Percentiles rank a stretch among this genome's conserved stretches.
phyloP scores from a whole-genome alignment of 2,888 invertebrate genomes.

The Drosophila tripunctata region DNA sequence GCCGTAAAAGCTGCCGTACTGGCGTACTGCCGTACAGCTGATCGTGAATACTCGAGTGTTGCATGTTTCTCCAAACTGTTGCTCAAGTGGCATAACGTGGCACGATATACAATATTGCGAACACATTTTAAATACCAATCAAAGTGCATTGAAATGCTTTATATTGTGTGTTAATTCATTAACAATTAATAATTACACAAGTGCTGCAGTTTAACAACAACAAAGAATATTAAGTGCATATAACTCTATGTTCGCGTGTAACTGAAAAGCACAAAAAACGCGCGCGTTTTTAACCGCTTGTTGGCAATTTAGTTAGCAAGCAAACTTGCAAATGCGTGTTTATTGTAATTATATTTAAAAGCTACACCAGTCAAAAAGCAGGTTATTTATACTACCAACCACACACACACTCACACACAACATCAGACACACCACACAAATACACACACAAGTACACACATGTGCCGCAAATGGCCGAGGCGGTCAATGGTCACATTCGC shows the following conservation, averaged over 20 bases:
- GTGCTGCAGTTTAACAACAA: conserved; percentile 34
- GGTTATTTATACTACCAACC: conserved; percentile 58
- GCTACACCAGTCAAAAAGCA: conserved; percentile 27
- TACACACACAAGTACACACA: conserved; percentile 10
- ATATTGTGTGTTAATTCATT: conserved; percentile 6
- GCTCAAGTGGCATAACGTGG: conserved; percentile 19
- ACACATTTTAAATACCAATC: neutral
- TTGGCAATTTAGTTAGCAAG: conserved; percentile 66
- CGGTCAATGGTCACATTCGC: conserved; percentile 50
- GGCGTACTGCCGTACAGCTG: too few species aligned
- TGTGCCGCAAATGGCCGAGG: conserved; percentile 5
- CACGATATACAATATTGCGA: conserved; percentile 2
- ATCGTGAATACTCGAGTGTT: conserved; percentile 24
- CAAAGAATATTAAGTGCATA: conserved; percentile 11
- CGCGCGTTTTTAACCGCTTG: conserved; percentile 61
- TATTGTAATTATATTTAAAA: conserved; percentile 80
- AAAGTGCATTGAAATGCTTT: neutral
- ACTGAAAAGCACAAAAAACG: conserved; percentile 22
- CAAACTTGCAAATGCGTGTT: conserved; percentile 72
- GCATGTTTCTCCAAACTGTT: conserved; percentile 33
- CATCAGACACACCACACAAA: neutral
- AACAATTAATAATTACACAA: conserved; percentile 25
- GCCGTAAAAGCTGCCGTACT: neutral
- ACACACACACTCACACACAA: conserved; percentile 25
- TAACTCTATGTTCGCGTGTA: conserved; percentile 54